Conservation (phyloP, 2,797 vertebrate genomes). For the Columba guinea region DNA sequence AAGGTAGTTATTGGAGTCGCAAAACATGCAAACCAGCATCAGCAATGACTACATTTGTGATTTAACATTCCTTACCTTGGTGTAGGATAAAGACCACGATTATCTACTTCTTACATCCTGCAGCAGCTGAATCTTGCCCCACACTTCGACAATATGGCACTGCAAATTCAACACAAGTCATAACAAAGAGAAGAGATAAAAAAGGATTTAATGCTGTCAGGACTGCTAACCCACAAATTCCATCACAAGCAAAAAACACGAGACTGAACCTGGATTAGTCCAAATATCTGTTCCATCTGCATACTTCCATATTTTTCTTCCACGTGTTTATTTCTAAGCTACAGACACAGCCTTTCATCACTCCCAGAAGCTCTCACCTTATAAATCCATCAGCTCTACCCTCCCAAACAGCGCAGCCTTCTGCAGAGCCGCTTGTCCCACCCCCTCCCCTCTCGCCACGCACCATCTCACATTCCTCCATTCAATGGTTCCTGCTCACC, state of each 20-base stretch:
- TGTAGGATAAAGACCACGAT: rapidly evolving
- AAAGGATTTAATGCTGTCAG: slow-evolving; percentile 10
- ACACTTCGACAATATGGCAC: rapidly evolving
- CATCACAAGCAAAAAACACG: background rate
- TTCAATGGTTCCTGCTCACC: background rate
- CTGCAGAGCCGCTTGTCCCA: background rate
- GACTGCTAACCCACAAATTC: background rate
- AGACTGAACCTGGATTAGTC: slow-evolving; percentile 6
- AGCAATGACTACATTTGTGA: rapidly evolving
- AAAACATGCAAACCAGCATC: background rate
- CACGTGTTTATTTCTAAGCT: background rate
- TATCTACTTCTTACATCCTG: rapidly evolving
- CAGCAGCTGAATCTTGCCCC: background rate
- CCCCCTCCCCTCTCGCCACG: background rate
- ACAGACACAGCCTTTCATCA: background rate
- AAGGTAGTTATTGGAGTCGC: background rate
- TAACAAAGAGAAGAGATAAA: background rate
- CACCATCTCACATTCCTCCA: background rate
- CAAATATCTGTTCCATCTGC: background rate
- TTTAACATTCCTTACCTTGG: background rate
- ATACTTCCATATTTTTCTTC: background rate
- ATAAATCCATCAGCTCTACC: slow-evolving; percentile 6
- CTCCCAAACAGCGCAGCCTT: background rate
- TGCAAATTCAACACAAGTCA: background rate
- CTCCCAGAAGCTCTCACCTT: slow-evolving; percentile 4